Base-by-base conservation (phyloP, 2,797 vertebrate genomes). In the Sebastes vulpes region DNA sequence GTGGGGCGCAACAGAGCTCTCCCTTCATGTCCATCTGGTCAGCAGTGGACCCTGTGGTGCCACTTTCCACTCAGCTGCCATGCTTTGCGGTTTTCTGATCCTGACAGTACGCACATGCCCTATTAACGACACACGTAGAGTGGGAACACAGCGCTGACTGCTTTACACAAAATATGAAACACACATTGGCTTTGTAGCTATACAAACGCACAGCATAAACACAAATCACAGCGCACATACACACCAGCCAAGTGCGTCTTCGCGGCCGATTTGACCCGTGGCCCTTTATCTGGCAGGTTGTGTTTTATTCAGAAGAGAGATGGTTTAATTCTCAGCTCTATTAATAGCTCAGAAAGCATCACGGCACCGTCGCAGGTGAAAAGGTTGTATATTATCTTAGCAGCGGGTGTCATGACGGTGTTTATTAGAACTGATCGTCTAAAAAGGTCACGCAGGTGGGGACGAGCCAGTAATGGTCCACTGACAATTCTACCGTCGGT, bases 11-110 rank as follows among this genome's bases (percentile, higher is more conserved):
- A 89, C 81, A 65, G 83, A 79, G 82, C 79, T 63, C 70, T 78
- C 68, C 79, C 88, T 90, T 95, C 88, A 87, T 89, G 93, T 94
- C 94, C 95, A 94, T 95, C 93, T 95, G 94, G 90, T 93, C 84
- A 72, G 81, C 82, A 75, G 25, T 26, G 81, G 81, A 91, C 82
- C 90, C 91, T 46, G 83, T 58, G 48, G 88, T 82, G 90, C 69
- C 65, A 58, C 85, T 85, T 87, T 92, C 84, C 86, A 82, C 75
- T 74, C 79, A 78, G 82, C 78, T 80, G 82, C 83, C 31, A 52
- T 70, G 71, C 75, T 83, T 73, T 78, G 69, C 16, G 28, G 70
- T 82, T 88, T 88, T 90, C 82, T 90, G 84, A 93, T 92, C 87
- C 80, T 71, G 72, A 86, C 92, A 86, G 85, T 84, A 75, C 9